Percentiles rank a stretch among this genome's conserved stretches.
Evolutionary conservation across 2,888 invertebrate genomes (phyloP).

Genomic region (Phymatocera aterrima): DNA sequence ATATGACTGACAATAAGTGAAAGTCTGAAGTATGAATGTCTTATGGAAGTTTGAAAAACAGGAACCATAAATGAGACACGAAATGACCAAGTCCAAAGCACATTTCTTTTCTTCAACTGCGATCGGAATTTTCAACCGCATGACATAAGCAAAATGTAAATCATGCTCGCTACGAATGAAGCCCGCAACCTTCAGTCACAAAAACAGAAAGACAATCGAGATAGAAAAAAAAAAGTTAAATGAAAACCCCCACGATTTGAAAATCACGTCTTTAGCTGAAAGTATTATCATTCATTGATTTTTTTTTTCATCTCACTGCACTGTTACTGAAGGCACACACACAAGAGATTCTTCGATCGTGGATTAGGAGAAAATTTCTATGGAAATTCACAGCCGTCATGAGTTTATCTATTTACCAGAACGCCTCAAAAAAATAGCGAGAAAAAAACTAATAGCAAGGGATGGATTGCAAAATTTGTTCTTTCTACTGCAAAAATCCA

Average conservation of each 20-base stretch:
- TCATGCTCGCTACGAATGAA: slow-evolving; percentile 9
- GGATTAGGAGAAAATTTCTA: not conserved
- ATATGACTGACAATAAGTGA: too few relatives aligned
- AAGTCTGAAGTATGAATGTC: too few relatives aligned
- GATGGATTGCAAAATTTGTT: not conserved
- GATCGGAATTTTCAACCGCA: slow-evolving; percentile 8
- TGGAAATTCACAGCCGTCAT: too few relatives aligned
- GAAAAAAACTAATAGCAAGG: not conserved
- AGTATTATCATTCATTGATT: not conserved
- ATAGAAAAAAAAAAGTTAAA: not conserved
- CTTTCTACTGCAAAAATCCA: slow-evolving; percentile 2
- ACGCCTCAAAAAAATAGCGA: not conserved
- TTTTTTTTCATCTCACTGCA: not conserved
- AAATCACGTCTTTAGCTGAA: not conserved
- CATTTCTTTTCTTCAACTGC: not conserved
- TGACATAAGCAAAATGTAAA: slow-evolving; percentile 23
- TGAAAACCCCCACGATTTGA: not conserved
- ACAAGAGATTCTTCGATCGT: not conserved
- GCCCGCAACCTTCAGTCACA: slow-evolving; percentile 10
- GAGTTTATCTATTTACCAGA: not conserved
- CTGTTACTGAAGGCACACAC: slow-evolving; percentile 27
- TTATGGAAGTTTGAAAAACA: not conserved
- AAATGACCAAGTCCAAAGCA: not conserved
- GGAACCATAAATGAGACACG: not conserved
- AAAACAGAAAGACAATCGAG: not conserved